These are phyloP conservation scores for Hyperoplus lanceolatus DNA, from an alignment of 2,797 vertebrate species.

Conservation along the genomic window DNA sequence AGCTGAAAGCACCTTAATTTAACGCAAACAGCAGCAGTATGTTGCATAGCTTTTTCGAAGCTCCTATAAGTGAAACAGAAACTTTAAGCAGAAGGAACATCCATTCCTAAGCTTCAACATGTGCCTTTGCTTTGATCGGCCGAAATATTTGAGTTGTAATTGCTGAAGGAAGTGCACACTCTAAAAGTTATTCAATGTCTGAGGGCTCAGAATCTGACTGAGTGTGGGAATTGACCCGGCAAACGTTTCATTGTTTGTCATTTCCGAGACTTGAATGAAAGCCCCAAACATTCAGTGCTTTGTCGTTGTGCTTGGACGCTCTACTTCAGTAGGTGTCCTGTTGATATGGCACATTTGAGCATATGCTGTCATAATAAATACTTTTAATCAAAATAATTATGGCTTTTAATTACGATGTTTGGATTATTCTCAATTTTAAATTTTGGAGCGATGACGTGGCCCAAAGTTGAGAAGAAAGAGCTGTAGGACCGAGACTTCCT, in stretches of 20 bases:
- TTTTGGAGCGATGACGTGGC: conserved; percentile 13
- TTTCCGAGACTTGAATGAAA: conserved; percentile 65
- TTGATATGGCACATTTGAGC: conserved; percentile 40
- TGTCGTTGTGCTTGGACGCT: conserved; percentile 53
- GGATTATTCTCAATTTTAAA: conserved; percentile 16
- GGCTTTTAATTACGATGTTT: conserved; percentile 11
- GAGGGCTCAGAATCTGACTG: conserved; percentile 31
- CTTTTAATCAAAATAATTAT: conserved; percentile 8
- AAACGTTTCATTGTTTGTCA: conserved; percentile 58
- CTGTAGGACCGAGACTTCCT: conserved; percentile 49
- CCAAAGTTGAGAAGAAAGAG: conserved; percentile 34
- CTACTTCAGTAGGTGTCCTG: conserved; percentile 30
- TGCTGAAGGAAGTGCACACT: conserved; percentile 30
- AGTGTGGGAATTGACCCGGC: conserved; percentile 63
- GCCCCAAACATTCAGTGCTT: conserved; percentile 51
- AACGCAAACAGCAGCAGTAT: conserved; percentile 15
- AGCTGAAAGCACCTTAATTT: conserved; percentile 17
- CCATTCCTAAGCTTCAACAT: conserved; percentile 6
- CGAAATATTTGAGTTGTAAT: conserved; percentile 45
- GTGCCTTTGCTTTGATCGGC: conserved; percentile 49
- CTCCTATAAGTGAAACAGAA: conserved; percentile 13
- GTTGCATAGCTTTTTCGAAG: conserved; percentile 18
- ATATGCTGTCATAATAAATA: conserved; percentile 6
- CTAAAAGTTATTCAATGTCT: conserved; percentile 38
- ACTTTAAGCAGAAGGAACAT: conserved; percentile 27